phyloP scores from a whole-genome alignment of 2,113 vertebrate species.

The Epinephelus fuscoguttatus region DNA sequence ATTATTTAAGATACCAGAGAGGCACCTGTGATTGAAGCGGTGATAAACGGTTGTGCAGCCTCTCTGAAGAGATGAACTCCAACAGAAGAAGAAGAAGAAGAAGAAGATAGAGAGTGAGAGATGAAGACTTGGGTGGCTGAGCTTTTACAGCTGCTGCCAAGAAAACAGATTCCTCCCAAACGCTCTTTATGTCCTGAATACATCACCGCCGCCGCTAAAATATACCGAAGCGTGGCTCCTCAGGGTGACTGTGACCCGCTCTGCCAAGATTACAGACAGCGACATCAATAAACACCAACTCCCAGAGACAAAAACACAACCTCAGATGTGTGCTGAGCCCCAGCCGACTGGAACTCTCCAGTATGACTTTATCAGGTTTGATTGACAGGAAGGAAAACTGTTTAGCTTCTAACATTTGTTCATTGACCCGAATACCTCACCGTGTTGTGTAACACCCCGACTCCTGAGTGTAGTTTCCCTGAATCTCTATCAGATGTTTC shows the following conservation, averaged over 20 bases:
- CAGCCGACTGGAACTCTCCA: neutral
- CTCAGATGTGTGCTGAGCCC: conserved; percentile 13
- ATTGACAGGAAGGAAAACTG: conserved; percentile 19
- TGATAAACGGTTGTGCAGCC: neutral
- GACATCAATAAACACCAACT: conserved; percentile 32
- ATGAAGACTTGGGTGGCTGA: conserved; percentile 1
- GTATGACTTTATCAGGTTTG: conserved; percentile 8
- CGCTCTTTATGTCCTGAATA: neutral
- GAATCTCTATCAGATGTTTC: conserved; percentile 24
- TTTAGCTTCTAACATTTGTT: conserved; percentile 6
- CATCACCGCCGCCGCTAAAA: neutral
- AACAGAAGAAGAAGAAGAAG: neutral
- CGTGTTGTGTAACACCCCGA: too few relatives aligned
- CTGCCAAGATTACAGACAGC: conserved; percentile 26
- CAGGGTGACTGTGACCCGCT: conserved; percentile 15
- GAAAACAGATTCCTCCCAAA: neutral
- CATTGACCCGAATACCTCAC: neutral
- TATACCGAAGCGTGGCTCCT: neutral
- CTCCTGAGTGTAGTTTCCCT: neutral
- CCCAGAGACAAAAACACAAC: conserved; percentile 21
- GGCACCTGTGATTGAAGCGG: neutral
- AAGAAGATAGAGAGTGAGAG: too few relatives aligned
- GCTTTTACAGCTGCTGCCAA: conserved; percentile 20
- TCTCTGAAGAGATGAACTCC: neutral
- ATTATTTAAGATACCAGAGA: neutral